Conservation (phyloP, 1,140 invertebrate species). For the Ceratitis capitata region DNA sequence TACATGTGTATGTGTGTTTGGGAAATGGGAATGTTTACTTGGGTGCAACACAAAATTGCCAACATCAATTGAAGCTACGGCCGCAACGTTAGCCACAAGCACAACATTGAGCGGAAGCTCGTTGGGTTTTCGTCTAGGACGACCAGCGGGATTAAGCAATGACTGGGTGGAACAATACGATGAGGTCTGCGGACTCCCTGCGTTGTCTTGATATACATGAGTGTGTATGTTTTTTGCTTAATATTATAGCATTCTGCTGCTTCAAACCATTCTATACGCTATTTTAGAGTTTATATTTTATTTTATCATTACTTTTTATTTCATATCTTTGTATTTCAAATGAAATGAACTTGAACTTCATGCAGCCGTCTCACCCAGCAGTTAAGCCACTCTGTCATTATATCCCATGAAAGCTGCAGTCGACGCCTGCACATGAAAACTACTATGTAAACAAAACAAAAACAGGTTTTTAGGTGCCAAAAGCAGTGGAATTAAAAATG, state of each 20-base stretch:
- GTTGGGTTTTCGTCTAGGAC: not conserved
- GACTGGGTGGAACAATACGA: not conserved
- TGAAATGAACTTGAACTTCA: conserved; percentile 46
- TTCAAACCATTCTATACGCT: too few species aligned
- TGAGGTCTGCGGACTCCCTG: too few species aligned
- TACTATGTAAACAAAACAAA: conserved; percentile 39
- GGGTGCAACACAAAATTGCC: not conserved
- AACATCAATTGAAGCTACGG: not conserved
- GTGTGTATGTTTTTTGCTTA: too few species aligned
- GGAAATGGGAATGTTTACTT: too few species aligned
- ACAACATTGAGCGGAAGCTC: not conserved
- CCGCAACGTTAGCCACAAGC: not conserved
- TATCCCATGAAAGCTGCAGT: not conserved
- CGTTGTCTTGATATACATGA: too few species aligned
- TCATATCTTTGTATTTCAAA: too few species aligned
- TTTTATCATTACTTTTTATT: too few species aligned
- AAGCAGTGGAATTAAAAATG: conserved; percentile 20
- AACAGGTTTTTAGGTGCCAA: conserved; percentile 17
- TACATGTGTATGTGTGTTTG: too few species aligned
- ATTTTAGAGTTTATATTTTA: too few species aligned
- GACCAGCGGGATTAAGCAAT: too few species aligned
- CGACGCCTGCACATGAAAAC: not conserved
- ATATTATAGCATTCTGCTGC: conserved; percentile 31
- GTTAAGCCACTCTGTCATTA: not conserved
- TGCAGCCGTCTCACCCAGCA: not conserved